Conservation (phyloP, 1,140 invertebrate genomes). For the Drosophila ercepeae region DNA sequence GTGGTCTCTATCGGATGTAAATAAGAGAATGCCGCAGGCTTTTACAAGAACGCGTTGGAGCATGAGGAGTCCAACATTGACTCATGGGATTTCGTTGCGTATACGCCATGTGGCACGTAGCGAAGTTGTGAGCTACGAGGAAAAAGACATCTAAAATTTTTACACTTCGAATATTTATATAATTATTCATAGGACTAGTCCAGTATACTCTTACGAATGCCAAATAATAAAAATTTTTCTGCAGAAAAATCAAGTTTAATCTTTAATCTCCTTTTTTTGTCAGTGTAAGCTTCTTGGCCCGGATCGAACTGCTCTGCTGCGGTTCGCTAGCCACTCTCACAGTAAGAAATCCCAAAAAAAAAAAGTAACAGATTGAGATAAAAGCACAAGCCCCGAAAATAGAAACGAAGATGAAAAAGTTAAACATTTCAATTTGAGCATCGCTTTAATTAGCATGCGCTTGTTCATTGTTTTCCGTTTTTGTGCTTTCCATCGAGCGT, state of each 20-base stretch:
- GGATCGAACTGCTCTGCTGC: constrained; percentile 41
- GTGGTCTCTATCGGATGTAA: constrained; percentile 55
- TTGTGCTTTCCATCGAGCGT: constrained; percentile 58
- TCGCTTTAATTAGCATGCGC: constrained; percentile 77
- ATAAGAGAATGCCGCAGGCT: constrained; percentile 34
- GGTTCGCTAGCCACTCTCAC: constrained; percentile 30
- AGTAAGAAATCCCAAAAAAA: constrained; percentile 1
- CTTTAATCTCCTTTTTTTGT: not conserved
- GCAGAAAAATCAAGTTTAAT: not conserved
- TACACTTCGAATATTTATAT: too few species aligned
- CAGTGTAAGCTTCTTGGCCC: constrained; percentile 23
- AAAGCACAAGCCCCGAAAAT: constrained; percentile 23
- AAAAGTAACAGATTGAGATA: constrained; percentile 9
- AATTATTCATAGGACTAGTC: too few species aligned
- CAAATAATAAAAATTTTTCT: too few species aligned
- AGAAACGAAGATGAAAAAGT: constrained; percentile 58
- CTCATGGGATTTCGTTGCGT: constrained; percentile 10
- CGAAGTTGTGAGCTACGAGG: not conserved
- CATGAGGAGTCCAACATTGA: constrained; percentile 47
- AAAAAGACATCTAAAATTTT: not conserved
- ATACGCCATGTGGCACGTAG: constrained; percentile 46
- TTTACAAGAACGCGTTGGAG: not conserved
- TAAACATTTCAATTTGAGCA: constrained; percentile 81
- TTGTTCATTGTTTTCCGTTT: constrained; percentile 77
- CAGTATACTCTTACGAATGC: too few species aligned